phyloP scores from a whole-genome alignment of 2,113 vertebrate species.

The Cynopterus brachyotis region DNA sequence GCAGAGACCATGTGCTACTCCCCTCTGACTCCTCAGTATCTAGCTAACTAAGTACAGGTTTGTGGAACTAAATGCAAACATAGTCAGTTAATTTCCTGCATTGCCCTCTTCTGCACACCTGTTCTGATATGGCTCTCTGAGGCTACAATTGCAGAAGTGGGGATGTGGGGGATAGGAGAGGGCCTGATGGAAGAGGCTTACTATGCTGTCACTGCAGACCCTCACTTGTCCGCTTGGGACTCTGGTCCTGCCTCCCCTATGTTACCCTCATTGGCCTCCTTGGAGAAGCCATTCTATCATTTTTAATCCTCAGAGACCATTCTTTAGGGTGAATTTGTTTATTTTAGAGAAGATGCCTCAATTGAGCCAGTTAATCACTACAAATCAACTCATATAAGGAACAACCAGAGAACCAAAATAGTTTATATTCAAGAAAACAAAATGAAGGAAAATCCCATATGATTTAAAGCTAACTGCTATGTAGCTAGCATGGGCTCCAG shows the following conservation, averaged over 20 bases:
- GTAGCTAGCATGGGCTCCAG: neutral
- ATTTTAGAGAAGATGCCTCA: neutral
- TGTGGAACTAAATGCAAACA: neutral
- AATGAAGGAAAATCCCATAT: neutral
- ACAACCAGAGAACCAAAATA: neutral
- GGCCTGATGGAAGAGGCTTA: neutral
- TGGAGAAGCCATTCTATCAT: neutral
- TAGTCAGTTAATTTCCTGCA: neutral
- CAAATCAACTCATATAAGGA: neutral
- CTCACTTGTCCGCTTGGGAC: neutral
- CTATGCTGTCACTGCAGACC: neutral
- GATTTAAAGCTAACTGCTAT: neutral
- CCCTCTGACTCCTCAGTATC: neutral
- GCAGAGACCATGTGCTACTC: neutral
- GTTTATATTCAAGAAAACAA: neutral
- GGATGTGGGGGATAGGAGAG: no score
- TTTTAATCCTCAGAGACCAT: neutral
- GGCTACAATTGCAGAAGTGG: neutral
- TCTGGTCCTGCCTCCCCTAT: neutral
- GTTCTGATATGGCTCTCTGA: neutral
- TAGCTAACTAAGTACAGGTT: neutral
- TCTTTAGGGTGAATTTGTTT: neutral
- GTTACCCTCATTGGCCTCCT: neutral
- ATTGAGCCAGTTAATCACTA: neutral
- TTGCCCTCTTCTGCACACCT: neutral